Evolutionary conservation across 2,797 vertebrate genomes (phyloP).

Genomic region (Hirundo rustica): DNA sequence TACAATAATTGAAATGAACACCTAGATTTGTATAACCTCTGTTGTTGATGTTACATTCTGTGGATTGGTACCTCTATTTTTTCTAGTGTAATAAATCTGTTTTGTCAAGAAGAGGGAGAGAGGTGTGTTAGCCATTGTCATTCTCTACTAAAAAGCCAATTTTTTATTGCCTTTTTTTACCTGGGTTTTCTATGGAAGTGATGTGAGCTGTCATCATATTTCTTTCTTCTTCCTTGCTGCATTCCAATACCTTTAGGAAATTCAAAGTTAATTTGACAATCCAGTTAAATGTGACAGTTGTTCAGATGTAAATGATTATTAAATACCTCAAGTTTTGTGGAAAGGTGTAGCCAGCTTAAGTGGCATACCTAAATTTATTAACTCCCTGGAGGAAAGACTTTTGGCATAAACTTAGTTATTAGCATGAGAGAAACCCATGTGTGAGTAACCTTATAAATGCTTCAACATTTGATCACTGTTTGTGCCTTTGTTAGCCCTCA

Average conservation of each 20-base stretch:
- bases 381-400: neutral
- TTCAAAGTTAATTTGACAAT: conserved; percentile 9
- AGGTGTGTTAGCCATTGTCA: neutral
- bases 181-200: neutral
- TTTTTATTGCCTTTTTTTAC: neutral
- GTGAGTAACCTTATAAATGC: conserved; percentile 31
- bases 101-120: neutral
- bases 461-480: conserved; percentile 21
- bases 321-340: neutral
- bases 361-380: conserved; percentile 15
- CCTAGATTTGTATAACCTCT: neutral
- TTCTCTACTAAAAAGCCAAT: neutral
- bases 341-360: neutral
- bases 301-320: neutral
- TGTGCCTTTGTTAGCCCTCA: conserved; percentile 11
- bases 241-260: neutral
- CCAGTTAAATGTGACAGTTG: neutral
- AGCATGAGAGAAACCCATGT: neutral
- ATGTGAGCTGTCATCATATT: neutral
- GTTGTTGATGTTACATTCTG: neutral
- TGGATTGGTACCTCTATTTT: neutral
- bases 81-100: neutral
- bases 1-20: neutral
- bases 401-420: neutral
- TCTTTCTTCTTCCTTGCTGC: neutral